Evolutionary conservation across 2,797 vertebrate species (phyloP).

Genomic region (Coregonus sp.): DNA sequence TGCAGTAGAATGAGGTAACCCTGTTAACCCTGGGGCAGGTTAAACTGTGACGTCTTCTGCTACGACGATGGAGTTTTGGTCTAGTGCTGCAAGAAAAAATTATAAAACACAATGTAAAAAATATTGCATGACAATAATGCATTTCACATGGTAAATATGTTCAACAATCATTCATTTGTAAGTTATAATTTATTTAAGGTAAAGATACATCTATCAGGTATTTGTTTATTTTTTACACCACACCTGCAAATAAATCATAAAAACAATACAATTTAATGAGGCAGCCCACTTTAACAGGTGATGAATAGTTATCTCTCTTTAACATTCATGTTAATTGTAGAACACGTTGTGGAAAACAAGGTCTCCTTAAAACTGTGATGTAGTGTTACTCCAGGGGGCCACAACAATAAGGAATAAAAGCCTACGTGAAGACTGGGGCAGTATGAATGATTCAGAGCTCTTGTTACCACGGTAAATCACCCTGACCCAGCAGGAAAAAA

Average conservation of each 20-base stretch:
- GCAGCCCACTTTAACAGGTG: not conserved
- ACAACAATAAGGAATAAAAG: constrained; percentile 25
- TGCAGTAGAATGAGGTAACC: constrained; percentile 31
- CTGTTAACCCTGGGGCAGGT: constrained; percentile 25
- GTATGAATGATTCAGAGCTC: constrained; percentile 22
- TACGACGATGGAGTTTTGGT: constrained; percentile 31
- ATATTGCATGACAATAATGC: not conserved
- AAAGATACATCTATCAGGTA: not conserved
- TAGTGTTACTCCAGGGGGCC: constrained; percentile 13
- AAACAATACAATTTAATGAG: not conserved
- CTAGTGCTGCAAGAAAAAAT: constrained; percentile 42
- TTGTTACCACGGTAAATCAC: constrained; percentile 37
- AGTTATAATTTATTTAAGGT: not conserved
- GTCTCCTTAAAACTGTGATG: not conserved
- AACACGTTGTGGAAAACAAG: not conserved
- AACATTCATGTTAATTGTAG: not conserved
- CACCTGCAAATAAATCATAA: not conserved
- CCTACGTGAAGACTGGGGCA: constrained; percentile 20
- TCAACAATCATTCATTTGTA: no score
- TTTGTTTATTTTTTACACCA: not conserved
- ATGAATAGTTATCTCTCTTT: not conserved
- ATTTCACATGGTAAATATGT: no score
- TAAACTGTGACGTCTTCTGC: constrained; percentile 22
- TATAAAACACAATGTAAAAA: not conserved
- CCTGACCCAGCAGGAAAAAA: constrained; percentile 13